These are phyloP conservation scores for Anthopleura sola DNA, from an alignment of 64 coral and sea anemone genomes.

Conservation along the genomic window DNA sequence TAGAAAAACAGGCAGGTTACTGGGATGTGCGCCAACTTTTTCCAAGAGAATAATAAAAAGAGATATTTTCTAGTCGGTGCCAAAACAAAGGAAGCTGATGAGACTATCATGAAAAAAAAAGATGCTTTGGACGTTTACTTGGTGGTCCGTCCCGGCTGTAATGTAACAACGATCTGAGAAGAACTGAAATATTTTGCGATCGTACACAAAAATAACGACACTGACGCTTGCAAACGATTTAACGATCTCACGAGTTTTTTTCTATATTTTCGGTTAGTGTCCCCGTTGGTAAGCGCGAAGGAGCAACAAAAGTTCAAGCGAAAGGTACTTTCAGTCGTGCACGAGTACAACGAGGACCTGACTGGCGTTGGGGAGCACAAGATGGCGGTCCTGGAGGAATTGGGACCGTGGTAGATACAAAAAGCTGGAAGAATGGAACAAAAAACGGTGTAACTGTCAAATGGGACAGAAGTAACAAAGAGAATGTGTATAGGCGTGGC, in stretches of 20 bases:
- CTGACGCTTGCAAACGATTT: too few relatives aligned
- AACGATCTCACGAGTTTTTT: background rate
- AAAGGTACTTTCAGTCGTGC: conserved; percentile 61
- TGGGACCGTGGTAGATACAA: conserved; percentile 33
- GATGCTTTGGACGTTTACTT: too few relatives aligned
- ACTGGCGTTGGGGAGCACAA: conserved; percentile 53
- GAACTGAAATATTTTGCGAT: background rate
- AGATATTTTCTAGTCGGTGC: too few relatives aligned
- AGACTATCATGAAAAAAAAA: too few relatives aligned
- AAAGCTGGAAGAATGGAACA: conserved; percentile 11
- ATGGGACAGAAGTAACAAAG: conserved; percentile 27
- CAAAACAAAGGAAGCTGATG: too few relatives aligned
- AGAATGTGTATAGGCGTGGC: conserved; percentile 57
- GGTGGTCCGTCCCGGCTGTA: too few relatives aligned
- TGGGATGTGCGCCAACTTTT: too few relatives aligned
- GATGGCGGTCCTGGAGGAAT: conserved; percentile 42
- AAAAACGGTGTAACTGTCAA: conserved; percentile 34
- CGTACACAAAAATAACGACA: too few relatives aligned
- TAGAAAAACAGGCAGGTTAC: too few relatives aligned
- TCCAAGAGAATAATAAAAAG: too few relatives aligned
- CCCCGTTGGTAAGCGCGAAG: conserved; percentile 49
- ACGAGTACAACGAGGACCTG: conserved; percentile 46
- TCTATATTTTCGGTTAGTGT: background rate
- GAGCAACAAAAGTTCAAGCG: conserved; percentile 36
- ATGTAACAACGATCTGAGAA: background rate